Evolutionary conservation across 2,888 invertebrate genomes (phyloP), one percentile per base, ranked within the genome.

Genomic region (Hofmannophila pseudospretella): DNA sequence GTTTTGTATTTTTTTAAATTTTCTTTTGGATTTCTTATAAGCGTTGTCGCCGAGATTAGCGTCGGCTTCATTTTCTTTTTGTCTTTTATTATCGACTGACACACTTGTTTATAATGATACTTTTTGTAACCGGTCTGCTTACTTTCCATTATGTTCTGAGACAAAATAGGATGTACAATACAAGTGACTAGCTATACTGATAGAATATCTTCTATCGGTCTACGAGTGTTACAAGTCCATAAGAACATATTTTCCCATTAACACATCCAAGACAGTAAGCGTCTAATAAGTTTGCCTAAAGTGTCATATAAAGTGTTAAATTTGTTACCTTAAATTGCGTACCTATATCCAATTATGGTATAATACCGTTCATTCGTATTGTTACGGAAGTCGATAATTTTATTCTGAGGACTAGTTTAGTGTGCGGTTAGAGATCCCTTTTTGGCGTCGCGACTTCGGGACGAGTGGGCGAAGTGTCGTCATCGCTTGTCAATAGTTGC

Each of bases 391-490:
- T 62, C 46, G 58, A 62, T 78, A 73, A 26, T 68, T 67, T 60
- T 67, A 76, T 76, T 70, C 70, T 59, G 60, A 65, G 58, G 68
- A 68, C 61, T 51, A 58, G 50, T 55, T 54, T 51, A 49, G 46
- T 58, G 47, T 54, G 49, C 54, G 49, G 46, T 51, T 52, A 47
- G 51, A 47, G 49, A 45, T 51, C 74, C 69, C 39, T 69, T 75
- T 75, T 67, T 63, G 76, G 81, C 42, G 46, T 40, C 39, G 38
- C 45, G 47, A 42, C 47, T 48, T 41, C 48, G 50, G 60, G 52
- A 58, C 56, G 64, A 61, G 79, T 77, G 68, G 77, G 79, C 64
- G 73, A 63, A 42, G 45, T 59, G 61, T 53, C 67, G 72, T 74
- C 77, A 75, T 61, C 61, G 57, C 42, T 41, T 42, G 58, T 57